Conservation (phyloP, 2,113 vertebrate species). For the Corydoras maculifer region DNA sequence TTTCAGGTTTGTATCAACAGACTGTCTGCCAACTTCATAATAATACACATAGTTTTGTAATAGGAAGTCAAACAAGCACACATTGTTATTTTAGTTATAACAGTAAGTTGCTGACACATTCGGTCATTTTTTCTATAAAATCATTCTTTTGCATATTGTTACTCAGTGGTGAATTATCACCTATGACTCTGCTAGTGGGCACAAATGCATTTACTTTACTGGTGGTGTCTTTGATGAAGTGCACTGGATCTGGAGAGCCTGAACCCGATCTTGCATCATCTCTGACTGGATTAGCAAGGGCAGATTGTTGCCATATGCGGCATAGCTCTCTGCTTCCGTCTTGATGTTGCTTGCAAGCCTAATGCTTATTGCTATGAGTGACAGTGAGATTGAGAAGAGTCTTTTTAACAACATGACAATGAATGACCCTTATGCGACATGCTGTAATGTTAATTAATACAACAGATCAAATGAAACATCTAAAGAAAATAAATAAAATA, state of each 20-base stretch:
- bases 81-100: too few species aligned
- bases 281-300: constrained; percentile 60
- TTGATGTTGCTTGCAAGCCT: background rate
- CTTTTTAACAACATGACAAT: background rate
- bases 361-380: background rate
- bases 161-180: too few species aligned
- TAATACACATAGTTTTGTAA: too few species aligned
- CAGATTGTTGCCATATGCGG: constrained; percentile 73
- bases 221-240: constrained; percentile 55
- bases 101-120: too few species aligned
- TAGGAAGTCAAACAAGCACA: too few species aligned
- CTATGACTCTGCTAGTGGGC: too few species aligned
- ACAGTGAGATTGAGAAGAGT: background rate
- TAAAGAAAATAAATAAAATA: constrained; percentile 39
- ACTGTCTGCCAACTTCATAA: too few species aligned
- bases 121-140: too few species aligned
- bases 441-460: constrained; percentile 37
- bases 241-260: constrained; percentile 51
- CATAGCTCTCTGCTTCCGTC: constrained; percentile 54
- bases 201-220: constrained; percentile 26
- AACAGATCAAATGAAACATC: background rate
- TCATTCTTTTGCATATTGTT: too few species aligned
- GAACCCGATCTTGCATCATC: constrained; percentile 63
- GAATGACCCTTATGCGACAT: constrained; percentile 31
- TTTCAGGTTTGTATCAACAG: too few species aligned